These are phyloP conservation scores for Merops nubicus DNA, from an alignment of 2,113 vertebrate species.

Conservation along the genomic window DNA sequence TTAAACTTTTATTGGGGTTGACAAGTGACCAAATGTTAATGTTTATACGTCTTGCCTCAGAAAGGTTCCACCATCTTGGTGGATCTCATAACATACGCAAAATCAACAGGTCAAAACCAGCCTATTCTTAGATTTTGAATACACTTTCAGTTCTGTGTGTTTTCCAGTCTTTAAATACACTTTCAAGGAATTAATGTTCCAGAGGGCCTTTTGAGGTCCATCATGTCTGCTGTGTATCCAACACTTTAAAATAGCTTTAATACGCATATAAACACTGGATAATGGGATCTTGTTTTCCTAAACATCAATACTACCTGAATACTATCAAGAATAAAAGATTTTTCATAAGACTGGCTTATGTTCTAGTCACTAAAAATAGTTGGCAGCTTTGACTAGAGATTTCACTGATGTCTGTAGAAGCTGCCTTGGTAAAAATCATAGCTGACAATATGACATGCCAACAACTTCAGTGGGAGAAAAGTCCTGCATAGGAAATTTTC, in stretches of 20 bases:
- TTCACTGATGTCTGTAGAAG: neutral
- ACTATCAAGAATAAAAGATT: neutral
- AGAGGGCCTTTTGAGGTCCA: neutral
- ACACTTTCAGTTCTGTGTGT: neutral
- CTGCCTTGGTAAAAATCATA: neutral
- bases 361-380: neutral
- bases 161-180: neutral
- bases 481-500: neutral
- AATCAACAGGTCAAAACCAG: neutral
- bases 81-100: neutral
- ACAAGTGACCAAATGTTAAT: neutral
- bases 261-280: neutral
- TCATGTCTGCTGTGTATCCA: neutral
- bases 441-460: neutral
- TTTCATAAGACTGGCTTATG: neutral
- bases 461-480: neutral
- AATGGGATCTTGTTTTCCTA: neutral
- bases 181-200: neutral
- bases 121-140: neutral
- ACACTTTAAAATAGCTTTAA: neutral
- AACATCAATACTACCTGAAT: neutral
- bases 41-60: accelerated
- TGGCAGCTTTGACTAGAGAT: neutral
- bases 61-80: neutral
- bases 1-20: neutral